Evolutionary conservation across 2,113 vertebrate species (phyloP).

Genomic region (Sinocyclocheilus rhinocerous): DNA sequence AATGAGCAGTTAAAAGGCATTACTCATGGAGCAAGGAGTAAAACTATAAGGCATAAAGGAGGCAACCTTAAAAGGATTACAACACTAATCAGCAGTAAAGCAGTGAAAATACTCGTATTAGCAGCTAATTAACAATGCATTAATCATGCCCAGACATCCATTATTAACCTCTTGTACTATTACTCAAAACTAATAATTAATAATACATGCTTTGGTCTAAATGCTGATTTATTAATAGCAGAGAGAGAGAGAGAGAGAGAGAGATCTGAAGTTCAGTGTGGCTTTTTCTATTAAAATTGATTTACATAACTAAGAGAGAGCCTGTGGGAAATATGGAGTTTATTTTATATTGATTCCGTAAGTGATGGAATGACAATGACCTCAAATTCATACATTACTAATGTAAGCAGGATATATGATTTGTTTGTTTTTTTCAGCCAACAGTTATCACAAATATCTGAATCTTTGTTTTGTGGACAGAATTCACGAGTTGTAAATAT

Average conservation of each 20-base stretch:
- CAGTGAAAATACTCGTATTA: background rate
- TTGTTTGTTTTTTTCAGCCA: too few species aligned
- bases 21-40: background rate
- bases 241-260: background rate
- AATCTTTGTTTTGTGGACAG: too few species aligned
- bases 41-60: background rate
- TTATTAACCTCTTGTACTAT: conserved; percentile 26
- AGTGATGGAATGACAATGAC: background rate
- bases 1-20: background rate
- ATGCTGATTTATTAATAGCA: conserved; percentile 23
- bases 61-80: conserved; percentile 10
- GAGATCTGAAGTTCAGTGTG: background rate
- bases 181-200: conserved; percentile 17
- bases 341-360: background rate
- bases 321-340: background rate
- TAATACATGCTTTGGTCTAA: conserved; percentile 38
- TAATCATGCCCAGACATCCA: conserved; percentile 22
- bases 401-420: background rate
- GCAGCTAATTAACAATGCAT: conserved; percentile 26
- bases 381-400: background rate
- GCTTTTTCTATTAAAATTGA: background rate
- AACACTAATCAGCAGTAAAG: background rate
- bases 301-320: background rate
- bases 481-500: too few species aligned
- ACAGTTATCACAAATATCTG: too few species aligned